Base-by-base conservation (phyloP, 2,888 invertebrate genomes). In the Liposcelis brunnea region DNA sequence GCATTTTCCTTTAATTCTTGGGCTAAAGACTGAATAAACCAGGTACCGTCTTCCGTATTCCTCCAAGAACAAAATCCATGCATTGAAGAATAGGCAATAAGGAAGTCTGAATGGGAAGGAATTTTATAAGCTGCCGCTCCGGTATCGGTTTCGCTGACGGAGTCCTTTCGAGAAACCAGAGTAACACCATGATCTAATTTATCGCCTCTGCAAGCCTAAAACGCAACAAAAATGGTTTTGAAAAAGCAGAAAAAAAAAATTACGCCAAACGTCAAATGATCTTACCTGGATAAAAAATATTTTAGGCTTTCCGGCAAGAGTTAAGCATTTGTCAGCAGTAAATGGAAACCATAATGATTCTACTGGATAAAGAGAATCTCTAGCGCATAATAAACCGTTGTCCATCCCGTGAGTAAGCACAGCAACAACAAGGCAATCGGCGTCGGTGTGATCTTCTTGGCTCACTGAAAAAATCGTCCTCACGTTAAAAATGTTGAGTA, bases 21-120 rank as follows among this genome's bases (percentile, higher is more conserved):
- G 52, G 74, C 75, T 35, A 83, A 58, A 2, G 75, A 62, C 58
- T 80, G 80, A 44, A 83, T 73, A 56, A 80, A 83, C 77, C 78
- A 81, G 1, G 80, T 76, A 2, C 80, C 80, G 15, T 68, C 66
- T 40, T 67, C 66, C 19, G 74, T 71, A 57, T 77, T 77, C 2
- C 80, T 64, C 68, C 76, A 80, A 1, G 80, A 77, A 56, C 67
- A 78, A 56, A 67, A 72, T 43, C 76, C 79, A 54, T 79, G 75
- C 42, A 73, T 74, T 37, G 78, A 78, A 18, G 80, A 77, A 58
- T 75, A 80, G 57, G 76, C 75, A 40, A 76, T 70, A 14, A 82
- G 61, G 56, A 80, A 74, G 58, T 83, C 82, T 1, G 80, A 78
- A 53, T 26, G 26, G 26, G 8, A 26, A 26, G 8, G 5, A 26